Percentiles rank a stretch among this genome's conserved stretches.
Evolutionary conservation across 2,113 vertebrate genomes (phyloP).

Genomic region (Hyperopisus bebe): DNA sequence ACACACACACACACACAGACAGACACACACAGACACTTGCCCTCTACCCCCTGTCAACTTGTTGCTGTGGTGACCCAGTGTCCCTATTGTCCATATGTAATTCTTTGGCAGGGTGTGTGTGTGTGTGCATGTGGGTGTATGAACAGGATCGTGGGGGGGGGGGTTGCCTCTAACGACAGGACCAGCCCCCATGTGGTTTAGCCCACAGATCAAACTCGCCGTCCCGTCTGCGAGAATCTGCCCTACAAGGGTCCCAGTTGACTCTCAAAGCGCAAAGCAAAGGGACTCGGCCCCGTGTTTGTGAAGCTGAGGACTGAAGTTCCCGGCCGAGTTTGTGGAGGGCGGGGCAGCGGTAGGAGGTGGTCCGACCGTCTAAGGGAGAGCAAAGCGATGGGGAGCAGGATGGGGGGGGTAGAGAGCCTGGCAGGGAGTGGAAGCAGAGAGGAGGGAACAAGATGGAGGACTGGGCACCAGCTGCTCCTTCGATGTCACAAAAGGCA

Average conservation of each 20-base stretch:
- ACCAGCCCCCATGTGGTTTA: not conserved
- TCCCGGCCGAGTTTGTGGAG: not conserved
- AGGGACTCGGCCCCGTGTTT: not conserved
- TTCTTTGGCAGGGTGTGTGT: conserved; percentile 40
- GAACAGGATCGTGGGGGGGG: not conserved
- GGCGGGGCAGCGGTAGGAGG: not conserved
- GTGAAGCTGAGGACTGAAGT: not conserved
- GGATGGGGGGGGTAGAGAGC: not conserved
- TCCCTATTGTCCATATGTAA: conserved; percentile 52
- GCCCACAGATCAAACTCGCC: not conserved
- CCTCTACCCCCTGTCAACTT: conserved; percentile 44
- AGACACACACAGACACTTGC: conserved; percentile 35
- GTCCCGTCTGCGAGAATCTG: not conserved
- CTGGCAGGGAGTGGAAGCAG: not conserved
- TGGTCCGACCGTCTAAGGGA: not conserved
- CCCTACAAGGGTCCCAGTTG: not conserved
- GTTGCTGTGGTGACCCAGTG: conserved; percentile 62
- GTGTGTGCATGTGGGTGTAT: not conserved
- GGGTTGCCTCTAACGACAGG: not conserved
- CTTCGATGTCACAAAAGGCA: not conserved
- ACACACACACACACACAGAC: not conserved
- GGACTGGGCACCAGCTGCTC: not conserved
- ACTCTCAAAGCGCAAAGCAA: not conserved
- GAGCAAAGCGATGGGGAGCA: not conserved
- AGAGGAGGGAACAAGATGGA: not conserved